A percentile compares a stretch with the other conserved stretches of the same genome.
phyloP scores from a whole-genome alignment of 2,888 invertebrate species.

The Drosophila monieri region DNA sequence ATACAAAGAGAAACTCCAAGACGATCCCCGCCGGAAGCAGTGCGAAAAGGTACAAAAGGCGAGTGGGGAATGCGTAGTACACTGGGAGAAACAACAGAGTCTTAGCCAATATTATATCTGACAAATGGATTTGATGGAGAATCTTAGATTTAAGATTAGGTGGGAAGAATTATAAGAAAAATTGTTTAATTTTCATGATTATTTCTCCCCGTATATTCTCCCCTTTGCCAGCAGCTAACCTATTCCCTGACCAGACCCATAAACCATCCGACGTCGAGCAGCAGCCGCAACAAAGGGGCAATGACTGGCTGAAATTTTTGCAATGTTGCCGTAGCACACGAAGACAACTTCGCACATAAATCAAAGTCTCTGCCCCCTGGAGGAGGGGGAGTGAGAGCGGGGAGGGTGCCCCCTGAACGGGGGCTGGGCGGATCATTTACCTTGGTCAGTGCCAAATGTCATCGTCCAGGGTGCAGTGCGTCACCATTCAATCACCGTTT shows the following conservation, averaged over 20 bases:
- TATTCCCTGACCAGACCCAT: constrained; percentile 40
- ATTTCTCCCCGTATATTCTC: constrained; percentile 12
- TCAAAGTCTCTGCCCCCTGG: constrained; percentile 44
- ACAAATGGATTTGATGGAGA: neutral
- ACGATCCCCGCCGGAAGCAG: constrained; percentile 53
- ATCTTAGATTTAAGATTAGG: too few species aligned
- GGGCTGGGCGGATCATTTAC: constrained; percentile 39
- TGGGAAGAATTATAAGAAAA: too few species aligned
- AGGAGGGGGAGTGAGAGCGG: too few species aligned
- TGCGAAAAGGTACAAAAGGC: constrained; percentile 46
- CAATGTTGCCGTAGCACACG: constrained; percentile 43
- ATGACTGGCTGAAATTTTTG: constrained; percentile 71
- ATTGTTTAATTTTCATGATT: neutral
- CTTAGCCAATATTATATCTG: neutral
- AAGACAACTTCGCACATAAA: constrained; percentile 69
- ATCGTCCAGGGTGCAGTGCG: constrained; percentile 26
- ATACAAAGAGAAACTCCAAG: constrained; percentile 7
- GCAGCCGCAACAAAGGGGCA: constrained; percentile 53
- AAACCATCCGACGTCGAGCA: constrained; percentile 39
- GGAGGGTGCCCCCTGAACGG: neutral
- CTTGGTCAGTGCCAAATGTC: constrained; percentile 46
- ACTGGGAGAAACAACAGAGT: constrained; percentile 6
- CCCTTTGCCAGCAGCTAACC: constrained; percentile 19
- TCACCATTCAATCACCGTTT: constrained; percentile 31
- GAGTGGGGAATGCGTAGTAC: constrained; percentile 33